Evolutionary conservation across 2,113 vertebrate genomes (phyloP).

Genomic region (Eira barbara): DNA sequence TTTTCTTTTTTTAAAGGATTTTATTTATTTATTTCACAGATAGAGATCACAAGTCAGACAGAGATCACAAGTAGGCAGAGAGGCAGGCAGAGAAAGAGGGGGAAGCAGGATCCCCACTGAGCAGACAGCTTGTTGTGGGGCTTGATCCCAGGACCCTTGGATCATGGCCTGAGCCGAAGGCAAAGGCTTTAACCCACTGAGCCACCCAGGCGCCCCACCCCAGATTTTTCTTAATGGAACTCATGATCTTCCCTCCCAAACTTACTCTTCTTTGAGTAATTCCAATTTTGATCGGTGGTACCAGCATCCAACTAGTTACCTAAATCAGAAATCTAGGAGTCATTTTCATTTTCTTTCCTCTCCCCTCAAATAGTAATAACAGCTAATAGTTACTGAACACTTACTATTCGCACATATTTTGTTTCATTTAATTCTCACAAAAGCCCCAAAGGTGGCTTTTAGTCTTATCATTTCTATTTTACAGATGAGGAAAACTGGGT

Average conservation of each 20-base stretch:
- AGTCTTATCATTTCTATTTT: constrained; percentile 31
- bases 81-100: no score
- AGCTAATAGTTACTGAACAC: constrained; percentile 16
- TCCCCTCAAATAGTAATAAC: neutral
- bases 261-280: constrained; percentile 40
- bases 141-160: no score
- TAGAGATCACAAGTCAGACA: no score
- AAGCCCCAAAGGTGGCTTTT: constrained; percentile 20
- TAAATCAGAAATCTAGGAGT: constrained; percentile 16
- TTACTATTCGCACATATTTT: constrained; percentile 25
- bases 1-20: neutral
- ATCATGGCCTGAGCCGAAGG: no score
- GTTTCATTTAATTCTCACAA: constrained; percentile 46
- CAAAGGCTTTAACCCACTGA: no score
- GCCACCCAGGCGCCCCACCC: neutral
- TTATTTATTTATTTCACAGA: no score
- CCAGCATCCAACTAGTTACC: neutral
- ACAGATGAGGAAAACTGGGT: constrained; percentile 37
- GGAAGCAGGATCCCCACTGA: no score
- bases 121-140: no score
- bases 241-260: neutral
- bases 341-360: constrained; percentile 9
- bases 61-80: no score
- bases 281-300: neutral
- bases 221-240: constrained; percentile 35